Evolutionary conservation across 2,113 vertebrate species (phyloP).

Genomic region (Typhlomys cinereus): DNA sequence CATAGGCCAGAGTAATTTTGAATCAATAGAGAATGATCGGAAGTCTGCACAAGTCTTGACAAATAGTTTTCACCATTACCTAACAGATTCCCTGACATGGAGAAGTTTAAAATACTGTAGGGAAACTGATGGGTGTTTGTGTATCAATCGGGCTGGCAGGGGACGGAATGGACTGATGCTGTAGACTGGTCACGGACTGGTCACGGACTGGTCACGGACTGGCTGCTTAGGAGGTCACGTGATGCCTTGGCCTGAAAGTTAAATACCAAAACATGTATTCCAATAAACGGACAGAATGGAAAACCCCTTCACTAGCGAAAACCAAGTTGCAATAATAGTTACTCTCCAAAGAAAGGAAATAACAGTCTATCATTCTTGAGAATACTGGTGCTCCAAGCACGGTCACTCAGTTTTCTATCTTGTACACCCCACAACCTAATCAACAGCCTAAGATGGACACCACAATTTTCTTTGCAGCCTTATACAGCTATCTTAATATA

Average conservation of each 20-base stretch:
- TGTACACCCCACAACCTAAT: not conserved
- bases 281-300: not conserved
- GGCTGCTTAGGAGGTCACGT: not conserved
- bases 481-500: not conserved
- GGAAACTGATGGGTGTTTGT: not conserved
- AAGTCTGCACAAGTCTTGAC: not conserved
- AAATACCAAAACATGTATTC: not conserved
- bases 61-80: not conserved
- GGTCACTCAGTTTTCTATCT: not conserved
- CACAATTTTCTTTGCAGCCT: not conserved
- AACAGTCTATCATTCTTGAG: not conserved
- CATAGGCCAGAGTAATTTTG: not conserved
- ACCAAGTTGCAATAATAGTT: not conserved
- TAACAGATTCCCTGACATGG: not conserved
- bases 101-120: not conserved
- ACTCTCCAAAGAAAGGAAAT: not conserved
- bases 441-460: not conserved
- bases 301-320: not conserved
- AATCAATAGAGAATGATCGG: constrained; percentile 2
- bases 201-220: not conserved
- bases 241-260: not conserved
- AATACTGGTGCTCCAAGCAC: too few relatives aligned
- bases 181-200: not conserved
- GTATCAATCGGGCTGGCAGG: not conserved
- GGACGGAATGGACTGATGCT: not conserved